Evolutionary conservation across 2,797 vertebrate species (phyloP), one percentile per base, ranked within the genome.

Genomic region (Garrulus glandarius): DNA sequence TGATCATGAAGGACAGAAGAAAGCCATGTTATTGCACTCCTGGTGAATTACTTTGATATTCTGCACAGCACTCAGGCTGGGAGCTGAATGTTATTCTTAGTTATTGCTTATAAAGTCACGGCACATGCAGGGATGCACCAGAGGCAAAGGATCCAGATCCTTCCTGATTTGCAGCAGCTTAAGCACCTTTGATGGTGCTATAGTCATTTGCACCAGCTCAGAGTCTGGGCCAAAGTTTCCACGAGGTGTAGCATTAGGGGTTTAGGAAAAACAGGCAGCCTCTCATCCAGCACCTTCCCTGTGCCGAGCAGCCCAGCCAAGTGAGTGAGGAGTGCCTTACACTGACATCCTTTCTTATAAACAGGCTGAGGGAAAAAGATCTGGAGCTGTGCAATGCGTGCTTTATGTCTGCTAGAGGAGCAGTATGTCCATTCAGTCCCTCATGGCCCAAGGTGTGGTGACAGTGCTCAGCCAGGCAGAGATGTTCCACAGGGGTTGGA

Each of bases 31-130:
- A 43, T 59, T 81, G 55, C 22, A 50, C 15, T 91, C 32, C 39
- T 56, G 34, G 32, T 91, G 84, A 78, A 91, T 81, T 47, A 44
- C 23, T 74, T 71, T 26, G 29, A 65, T 89, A 78, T 71, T 89
- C 88, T 80, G 74, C 30, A 36, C 34, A 60, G 57, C 16, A 11
- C 39, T 71, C 43, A 41, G 76, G 20, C 61, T 72, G 61, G 24
- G 50, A 80, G 36, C 29, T 80, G 67, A 61, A 60, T 78, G 43
- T 80, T 93, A 63, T 89, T 91, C 76, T 83, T 89, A 91, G 56
- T 61, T 85, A 34, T 68, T 57, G 69, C 84, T 94, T 83, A 55
- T 55, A 59, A 89, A 91, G 44, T 61, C 76, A 43, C 4, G 7
- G 37, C 36, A 50, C 15, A 14, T 27, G 23, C 59, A 55, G 59